A percentile compares a stretch with the other conserved stretches of the same genome.
phyloP scores from a whole-genome alignment of 2,113 vertebrate species.

The Nyctibius bracteatus region DNA sequence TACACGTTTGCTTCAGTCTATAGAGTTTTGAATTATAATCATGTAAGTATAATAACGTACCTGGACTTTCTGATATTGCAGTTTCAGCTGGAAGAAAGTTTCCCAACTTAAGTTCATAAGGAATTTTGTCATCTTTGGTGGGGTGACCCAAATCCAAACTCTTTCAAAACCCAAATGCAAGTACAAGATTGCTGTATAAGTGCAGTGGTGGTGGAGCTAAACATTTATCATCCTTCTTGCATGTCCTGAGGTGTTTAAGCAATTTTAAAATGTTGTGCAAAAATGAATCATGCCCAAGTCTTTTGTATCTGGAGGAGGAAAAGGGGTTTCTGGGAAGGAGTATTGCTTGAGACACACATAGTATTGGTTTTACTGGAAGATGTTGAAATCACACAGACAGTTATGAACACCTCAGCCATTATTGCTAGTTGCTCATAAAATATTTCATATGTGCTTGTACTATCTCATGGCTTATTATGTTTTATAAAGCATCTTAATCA shows the following conservation, averaged over 20 bases:
- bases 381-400: slow-evolving; percentile 22
- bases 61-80: neutral
- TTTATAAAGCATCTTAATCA: slow-evolving; percentile 18
- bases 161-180: neutral
- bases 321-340: neutral
- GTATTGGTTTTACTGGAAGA: neutral
- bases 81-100: neutral
- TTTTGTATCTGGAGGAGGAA: neutral
- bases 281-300: neutral
- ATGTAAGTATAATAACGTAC: neutral
- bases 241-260: neutral
- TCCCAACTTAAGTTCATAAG: neutral
- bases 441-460: slow-evolving; percentile 9
- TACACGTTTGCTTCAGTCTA: neutral
- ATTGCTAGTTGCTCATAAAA: neutral
- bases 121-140: neutral
- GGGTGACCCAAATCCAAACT: neutral
- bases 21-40: neutral
- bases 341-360: neutral
- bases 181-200: neutral
- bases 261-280: neutral
- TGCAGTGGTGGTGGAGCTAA: neutral
- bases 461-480: slow-evolving; percentile 7
- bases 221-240: neutral
- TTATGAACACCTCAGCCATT: neutral